These are phyloP conservation scores for Protobothrops mucrosquamatus DNA, from an alignment of 2,113 vertebrate genomes.

Conservation along the genomic window DNA sequence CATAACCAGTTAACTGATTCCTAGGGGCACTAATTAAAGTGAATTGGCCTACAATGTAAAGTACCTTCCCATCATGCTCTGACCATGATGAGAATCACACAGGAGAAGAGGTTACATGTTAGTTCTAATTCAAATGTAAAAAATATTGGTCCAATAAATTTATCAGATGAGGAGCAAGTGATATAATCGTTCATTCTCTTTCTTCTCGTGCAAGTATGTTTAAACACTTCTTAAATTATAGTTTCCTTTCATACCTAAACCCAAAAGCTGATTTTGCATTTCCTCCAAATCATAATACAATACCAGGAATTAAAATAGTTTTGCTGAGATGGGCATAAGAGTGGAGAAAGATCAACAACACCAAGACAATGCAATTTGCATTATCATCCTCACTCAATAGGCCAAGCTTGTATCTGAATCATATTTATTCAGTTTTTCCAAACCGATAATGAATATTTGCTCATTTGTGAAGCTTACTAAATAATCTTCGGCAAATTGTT, in stretches of 20 bases:
- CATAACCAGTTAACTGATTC: neutral
- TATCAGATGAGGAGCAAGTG: neutral
- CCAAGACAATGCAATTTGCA: neutral
- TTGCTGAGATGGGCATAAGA: neutral
- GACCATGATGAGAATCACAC: neutral
- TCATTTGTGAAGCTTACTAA: neutral
- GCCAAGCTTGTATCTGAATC: neutral
- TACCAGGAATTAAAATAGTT: neutral
- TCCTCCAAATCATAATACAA: neutral
- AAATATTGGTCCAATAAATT: neutral
- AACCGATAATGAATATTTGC: neutral
- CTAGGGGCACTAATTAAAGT: neutral
- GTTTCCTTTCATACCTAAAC: neutral
- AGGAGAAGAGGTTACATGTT: neutral
- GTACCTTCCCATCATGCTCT: neutral
- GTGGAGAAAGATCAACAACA: neutral
- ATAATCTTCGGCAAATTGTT: neutral
- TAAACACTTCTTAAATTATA: neutral
- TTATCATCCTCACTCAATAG: neutral
- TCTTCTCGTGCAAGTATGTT: neutral
- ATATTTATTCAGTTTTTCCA: neutral
- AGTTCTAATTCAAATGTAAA: neutral
- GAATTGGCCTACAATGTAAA: neutral
- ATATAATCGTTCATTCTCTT: neutral
- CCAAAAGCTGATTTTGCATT: neutral